Percentiles rank a stretch among this genome's conserved stretches.
These are phyloP conservation scores for Okapia johnstoni DNA, from an alignment of 2,113 vertebrate genomes.

Conservation along the genomic window DNA sequence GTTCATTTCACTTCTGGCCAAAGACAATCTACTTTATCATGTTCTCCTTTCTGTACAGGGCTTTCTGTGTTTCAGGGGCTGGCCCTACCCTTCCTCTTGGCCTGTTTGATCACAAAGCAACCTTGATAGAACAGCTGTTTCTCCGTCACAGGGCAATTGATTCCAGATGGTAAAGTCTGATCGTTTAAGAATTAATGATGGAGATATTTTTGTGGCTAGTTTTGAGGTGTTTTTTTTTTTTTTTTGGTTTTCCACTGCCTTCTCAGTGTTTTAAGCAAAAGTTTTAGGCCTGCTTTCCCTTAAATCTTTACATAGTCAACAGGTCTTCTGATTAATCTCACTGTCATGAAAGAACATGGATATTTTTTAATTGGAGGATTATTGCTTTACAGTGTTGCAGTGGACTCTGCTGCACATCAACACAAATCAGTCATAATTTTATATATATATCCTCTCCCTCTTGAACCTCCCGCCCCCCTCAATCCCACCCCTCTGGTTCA, in stretches of 20 bases:
- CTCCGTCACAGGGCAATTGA: neutral
- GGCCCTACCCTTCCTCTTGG: neutral
- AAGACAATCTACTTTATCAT: neutral
- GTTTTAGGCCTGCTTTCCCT: neutral
- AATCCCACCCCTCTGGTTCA: neutral
- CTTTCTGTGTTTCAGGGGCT: neutral
- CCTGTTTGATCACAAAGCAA: conserved; percentile 10
- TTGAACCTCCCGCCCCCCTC: neutral
- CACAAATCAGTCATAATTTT: neutral
- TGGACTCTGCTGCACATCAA: neutral
- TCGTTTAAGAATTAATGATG: conserved; percentile 11
- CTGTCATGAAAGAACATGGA: neutral
- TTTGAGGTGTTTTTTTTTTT: neutral
- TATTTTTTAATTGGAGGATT: neutral
- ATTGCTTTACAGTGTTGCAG: neutral
- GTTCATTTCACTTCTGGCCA: neutral
- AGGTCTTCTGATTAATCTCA: neutral
- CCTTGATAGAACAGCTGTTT: neutral
- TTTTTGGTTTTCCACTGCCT: neutral
- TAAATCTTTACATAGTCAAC: neutral
- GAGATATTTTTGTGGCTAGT: conserved; percentile 20
- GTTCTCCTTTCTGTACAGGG: neutral
- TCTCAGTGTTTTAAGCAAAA: conserved; percentile 8
- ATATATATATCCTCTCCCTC: neutral
- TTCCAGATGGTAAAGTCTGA: neutral